Evolutionary conservation across 2,113 vertebrate genomes (phyloP).

Genomic region (Butorides virescens): DNA sequence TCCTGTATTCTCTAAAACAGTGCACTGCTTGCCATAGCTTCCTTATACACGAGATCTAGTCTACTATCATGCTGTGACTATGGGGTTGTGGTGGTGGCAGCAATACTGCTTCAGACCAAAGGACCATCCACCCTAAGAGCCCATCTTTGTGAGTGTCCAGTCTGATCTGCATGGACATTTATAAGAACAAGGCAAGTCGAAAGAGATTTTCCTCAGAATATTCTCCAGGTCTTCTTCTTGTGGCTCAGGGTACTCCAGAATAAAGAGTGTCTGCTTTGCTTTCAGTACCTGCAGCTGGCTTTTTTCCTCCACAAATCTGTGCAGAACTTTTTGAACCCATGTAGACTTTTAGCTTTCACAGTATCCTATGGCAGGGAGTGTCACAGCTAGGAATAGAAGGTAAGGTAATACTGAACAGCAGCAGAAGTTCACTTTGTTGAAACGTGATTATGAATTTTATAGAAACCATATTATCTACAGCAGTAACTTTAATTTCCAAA

Average conservation of each 20-base stretch:
- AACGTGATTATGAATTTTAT: background rate
- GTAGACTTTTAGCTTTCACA: background rate
- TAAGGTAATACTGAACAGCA: background rate
- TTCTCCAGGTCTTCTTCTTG: background rate
- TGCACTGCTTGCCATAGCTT: background rate
- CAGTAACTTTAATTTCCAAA: conserved; percentile 4
- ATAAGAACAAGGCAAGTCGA: background rate
- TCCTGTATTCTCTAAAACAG: background rate
- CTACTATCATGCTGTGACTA: background rate
- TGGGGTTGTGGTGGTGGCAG: background rate
- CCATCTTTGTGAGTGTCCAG: fast-evolving
- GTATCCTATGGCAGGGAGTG: background rate
- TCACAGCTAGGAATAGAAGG: background rate
- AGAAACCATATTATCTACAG: background rate
- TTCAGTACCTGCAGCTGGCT: background rate
- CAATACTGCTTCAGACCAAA: background rate
- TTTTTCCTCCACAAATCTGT: background rate
- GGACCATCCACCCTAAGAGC: background rate
- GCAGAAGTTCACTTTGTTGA: background rate
- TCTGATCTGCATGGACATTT: background rate
- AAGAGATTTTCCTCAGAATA: background rate
- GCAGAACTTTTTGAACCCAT: background rate
- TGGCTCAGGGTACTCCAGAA: background rate
- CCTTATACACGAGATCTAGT: background rate
- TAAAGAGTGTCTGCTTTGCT: background rate